phyloP scores from a whole-genome alignment of 2,888 invertebrate genomes.

The Napeogenes sylphis region DNA sequence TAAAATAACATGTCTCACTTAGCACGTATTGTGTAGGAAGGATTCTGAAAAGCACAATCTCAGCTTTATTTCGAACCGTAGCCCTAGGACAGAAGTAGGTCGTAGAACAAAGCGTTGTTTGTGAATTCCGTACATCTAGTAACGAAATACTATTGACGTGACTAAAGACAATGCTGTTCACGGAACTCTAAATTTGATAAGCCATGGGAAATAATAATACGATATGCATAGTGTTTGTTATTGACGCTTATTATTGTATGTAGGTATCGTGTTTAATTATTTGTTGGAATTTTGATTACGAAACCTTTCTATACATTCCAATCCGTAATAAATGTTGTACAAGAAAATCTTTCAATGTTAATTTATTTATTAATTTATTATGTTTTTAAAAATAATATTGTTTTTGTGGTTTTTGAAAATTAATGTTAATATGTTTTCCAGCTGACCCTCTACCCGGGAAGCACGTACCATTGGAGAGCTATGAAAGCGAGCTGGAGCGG shows the following conservation, averaged over 20 bases:
- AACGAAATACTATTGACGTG: constrained; percentile 50
- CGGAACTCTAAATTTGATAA: constrained; percentile 66
- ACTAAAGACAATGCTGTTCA: constrained; percentile 62
- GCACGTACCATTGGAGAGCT: constrained; percentile 76
- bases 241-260: too few relatives aligned
- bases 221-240: constrained; percentile 8
- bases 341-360: too few relatives aligned
- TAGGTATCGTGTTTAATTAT: not conserved
- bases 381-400: too few relatives aligned
- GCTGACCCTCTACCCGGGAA: constrained; percentile 76
- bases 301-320: not conserved
- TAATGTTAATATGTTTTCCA: constrained; percentile 37
- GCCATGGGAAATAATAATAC: constrained; percentile 60
- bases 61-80: constrained; percentile 4
- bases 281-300: not conserved
- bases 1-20: too few relatives aligned
- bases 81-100: constrained; percentile 42
- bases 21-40: too few relatives aligned
- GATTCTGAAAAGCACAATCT: not conserved
- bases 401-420: too few relatives aligned
- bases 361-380: too few relatives aligned
- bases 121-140: constrained; percentile 41
- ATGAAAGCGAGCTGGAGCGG: constrained; percentile 84
- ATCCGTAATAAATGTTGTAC: too few relatives aligned
- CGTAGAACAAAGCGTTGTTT: constrained; percentile 52